Evolutionary conservation across 2,888 invertebrate genomes (phyloP).

Genomic region (Rotaria socialis): DNA sequence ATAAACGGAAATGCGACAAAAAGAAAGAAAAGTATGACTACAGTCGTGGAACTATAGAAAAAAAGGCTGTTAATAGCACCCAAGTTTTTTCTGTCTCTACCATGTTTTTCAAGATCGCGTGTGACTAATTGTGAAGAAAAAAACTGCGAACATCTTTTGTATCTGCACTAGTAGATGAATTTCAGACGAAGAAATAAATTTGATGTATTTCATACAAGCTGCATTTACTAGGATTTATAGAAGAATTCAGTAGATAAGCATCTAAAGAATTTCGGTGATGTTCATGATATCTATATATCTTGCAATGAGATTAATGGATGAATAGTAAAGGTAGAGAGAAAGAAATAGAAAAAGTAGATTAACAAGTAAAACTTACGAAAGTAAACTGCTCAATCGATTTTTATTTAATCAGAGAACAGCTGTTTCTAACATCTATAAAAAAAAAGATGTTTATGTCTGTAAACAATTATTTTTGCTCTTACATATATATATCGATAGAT

Average conservation of each 20-base stretch:
- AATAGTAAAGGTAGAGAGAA: not conserved
- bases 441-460: not conserved
- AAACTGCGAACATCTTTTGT: not conserved
- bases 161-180: not conserved
- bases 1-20: not conserved
- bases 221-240: not conserved
- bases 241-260: no score
- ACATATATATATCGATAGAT: not conserved
- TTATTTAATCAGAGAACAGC: not conserved
- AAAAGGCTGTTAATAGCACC: not conserved
- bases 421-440: not conserved
- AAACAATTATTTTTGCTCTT: not conserved
- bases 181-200: not conserved
- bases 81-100: not conserved
- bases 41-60: not conserved
- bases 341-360: not conserved
- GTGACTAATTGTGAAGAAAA: not conserved
- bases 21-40: not conserved
- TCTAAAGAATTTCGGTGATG: not conserved
- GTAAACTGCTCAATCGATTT: not conserved
- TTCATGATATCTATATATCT: not conserved
- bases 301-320: not conserved
- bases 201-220: not conserved
- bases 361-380: not conserved
- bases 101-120: not conserved